Evolutionary conservation across 2,888 invertebrate genomes (phyloP).

Genomic region (Timema podura): DNA sequence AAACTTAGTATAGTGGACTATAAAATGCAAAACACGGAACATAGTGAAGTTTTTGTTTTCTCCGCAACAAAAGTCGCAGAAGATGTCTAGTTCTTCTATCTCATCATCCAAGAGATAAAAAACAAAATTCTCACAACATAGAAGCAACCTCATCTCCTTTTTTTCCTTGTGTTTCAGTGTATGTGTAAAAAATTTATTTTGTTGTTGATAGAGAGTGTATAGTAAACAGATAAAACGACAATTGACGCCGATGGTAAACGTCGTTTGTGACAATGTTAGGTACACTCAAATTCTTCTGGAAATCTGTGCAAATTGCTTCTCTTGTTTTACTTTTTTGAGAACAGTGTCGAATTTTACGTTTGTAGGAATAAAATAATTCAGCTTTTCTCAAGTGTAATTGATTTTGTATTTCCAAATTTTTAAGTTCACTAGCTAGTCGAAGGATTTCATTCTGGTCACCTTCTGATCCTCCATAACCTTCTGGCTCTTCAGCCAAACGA

Average conservation of each 20-base stretch:
- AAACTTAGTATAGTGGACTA: constrained; percentile 21
- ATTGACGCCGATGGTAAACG: constrained; percentile 34
- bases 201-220: constrained; percentile 33
- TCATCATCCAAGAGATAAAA: constrained; percentile 26
- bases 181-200: constrained; percentile 35
- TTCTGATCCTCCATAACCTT: too few species aligned
- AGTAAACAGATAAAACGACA: constrained; percentile 36
- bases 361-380: constrained; percentile 33
- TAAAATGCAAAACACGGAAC: constrained; percentile 29
- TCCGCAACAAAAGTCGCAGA: constrained; percentile 32
- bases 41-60: constrained; percentile 32
- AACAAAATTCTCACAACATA: constrained; percentile 34
- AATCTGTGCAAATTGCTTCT: constrained; percentile 34
- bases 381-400: constrained; percentile 28
- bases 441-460: too few species aligned
- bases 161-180: constrained; percentile 35
- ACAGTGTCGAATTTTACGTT: constrained; percentile 27
- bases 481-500: neutral
- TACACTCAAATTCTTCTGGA: constrained; percentile 30
- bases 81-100: constrained; percentile 27
- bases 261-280: constrained; percentile 33
- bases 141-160: constrained; percentile 37
- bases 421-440: constrained; percentile 23
- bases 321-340: constrained; percentile 16
- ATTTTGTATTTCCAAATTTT: constrained; percentile 28